phyloP scores from a whole-genome alignment of 2,797 vertebrate genomes.

The Alfaro cultratus region DNA sequence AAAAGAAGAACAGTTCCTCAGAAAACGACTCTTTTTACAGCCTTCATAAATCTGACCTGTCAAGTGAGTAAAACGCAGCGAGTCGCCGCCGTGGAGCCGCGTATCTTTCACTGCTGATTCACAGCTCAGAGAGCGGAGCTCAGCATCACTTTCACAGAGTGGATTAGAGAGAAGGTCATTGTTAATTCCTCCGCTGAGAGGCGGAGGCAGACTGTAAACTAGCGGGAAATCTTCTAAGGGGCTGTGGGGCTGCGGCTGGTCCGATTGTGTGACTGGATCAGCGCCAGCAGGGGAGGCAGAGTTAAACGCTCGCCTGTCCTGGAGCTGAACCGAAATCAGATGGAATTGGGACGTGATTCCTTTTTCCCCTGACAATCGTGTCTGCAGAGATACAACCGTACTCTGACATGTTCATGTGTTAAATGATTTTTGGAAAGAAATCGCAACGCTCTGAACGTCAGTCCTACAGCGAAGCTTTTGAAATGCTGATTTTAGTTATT shows the following conservation, averaged over 20 bases:
- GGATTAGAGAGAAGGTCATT: constrained; percentile 68
- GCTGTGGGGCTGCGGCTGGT: constrained; percentile 19
- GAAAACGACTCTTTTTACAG: neutral
- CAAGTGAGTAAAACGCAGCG: constrained; percentile 6
- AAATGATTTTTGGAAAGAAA: neutral
- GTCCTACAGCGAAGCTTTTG: neutral
- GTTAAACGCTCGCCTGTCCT: neutral
- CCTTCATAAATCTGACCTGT: constrained; percentile 14
- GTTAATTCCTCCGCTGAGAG: constrained; percentile 53
- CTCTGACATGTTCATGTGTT: neutral
- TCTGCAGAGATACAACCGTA: neutral
- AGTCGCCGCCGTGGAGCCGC: constrained; percentile 21
- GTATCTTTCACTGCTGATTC: constrained; percentile 45
- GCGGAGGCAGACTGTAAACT: constrained; percentile 30
- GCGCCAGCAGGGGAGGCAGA: constrained; percentile 8
- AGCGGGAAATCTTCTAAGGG: constrained; percentile 39
- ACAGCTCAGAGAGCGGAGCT: constrained; percentile 33
- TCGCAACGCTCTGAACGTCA: neutral
- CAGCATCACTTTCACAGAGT: constrained; percentile 55
- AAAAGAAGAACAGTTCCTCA: neutral
- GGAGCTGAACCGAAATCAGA: neutral
- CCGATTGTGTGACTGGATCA: constrained; percentile 18
- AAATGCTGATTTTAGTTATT: neutral
- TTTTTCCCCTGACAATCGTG: neutral
- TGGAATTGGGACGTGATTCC: neutral